Evolutionary conservation across 2,888 invertebrate species (phyloP), one percentile per base, ranked within the genome.

Genomic region (Oxyscelio sp.): DNA sequence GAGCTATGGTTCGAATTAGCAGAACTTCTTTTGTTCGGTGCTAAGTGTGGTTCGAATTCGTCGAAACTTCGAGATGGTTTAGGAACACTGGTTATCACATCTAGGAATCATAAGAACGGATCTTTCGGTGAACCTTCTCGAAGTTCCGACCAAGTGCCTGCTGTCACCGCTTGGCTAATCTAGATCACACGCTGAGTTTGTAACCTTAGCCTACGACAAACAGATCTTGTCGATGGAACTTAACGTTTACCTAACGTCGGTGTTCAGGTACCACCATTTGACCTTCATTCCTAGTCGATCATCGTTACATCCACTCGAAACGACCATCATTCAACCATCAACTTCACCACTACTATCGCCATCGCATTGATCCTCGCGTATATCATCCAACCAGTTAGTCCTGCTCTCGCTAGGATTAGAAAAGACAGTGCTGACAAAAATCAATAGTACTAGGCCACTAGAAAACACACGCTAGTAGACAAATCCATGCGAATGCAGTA

Each of bases 321-420:
- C 61, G 58, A 40, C 40, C 24, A 19, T 40, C 13, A 31, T 9
- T 48, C 1, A 40, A 59, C 15, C 52, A 19, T 56, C 24, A n/a
- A 43, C 54, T 73, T 45, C 24, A 15, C 27, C 50, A 27, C 19
- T 22, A 13, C 34, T 27, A 34, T 70, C 38, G 34, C 19, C 15
- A 70, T 43, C 54, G 22, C 22, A 43, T 38, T 34, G 9, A 40
- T 61, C 27, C 31, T 43, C 45, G 17, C 68, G 22, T 68, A 65
- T 48, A 40, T 73, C 19, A 22, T 27, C 54, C 27, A 61, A 66
- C 74, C 19, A 34, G 43, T n/a, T 54, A 52, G 31, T 82, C 54
- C 66, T 85, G 82, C 73, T 84, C 71, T 80, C 85, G 82, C 83
- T 85, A 82, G 85, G 82, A 87, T 85, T 81, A 80, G 78, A 59